These are phyloP conservation scores for Strix aluco DNA, from an alignment of 2,113 vertebrate genomes.

Conservation along the genomic window DNA sequence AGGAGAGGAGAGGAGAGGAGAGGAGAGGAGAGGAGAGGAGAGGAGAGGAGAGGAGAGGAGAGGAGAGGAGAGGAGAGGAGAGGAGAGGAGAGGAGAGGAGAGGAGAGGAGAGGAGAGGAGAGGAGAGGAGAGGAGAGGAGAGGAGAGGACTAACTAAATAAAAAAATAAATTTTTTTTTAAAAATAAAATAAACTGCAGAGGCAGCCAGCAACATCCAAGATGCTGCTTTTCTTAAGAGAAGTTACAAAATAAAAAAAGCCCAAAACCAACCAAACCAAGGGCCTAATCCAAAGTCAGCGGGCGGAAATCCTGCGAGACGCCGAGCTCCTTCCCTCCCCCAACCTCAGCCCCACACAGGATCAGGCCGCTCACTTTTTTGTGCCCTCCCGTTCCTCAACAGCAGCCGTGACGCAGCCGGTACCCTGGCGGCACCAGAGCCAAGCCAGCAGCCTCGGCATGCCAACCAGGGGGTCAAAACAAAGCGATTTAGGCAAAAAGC, in stretches of 20 bases:
- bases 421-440: background rate
- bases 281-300: constrained; percentile 14
- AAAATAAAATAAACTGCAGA: background rate
- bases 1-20: too few relatives aligned
- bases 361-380: background rate
- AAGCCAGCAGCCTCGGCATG: background rate
- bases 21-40: too few relatives aligned
- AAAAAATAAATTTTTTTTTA: background rate
- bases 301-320: background rate
- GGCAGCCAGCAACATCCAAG: background rate
- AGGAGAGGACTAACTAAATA: too few relatives aligned
- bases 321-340: background rate
- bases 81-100: accelerated
- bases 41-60: too few relatives aligned
- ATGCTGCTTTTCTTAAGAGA: background rate
- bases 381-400: constrained; percentile 31
- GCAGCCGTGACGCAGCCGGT: background rate
- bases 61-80: accelerated
- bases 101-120: too few relatives aligned
- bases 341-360: background rate
- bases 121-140: accelerated
- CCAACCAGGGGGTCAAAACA: background rate
- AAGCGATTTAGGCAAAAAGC: constrained; percentile 34
- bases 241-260: background rate
- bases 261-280: background rate